Conservation (phyloP, 2,888 invertebrate species). For the Prionchulus punctatus region DNA sequence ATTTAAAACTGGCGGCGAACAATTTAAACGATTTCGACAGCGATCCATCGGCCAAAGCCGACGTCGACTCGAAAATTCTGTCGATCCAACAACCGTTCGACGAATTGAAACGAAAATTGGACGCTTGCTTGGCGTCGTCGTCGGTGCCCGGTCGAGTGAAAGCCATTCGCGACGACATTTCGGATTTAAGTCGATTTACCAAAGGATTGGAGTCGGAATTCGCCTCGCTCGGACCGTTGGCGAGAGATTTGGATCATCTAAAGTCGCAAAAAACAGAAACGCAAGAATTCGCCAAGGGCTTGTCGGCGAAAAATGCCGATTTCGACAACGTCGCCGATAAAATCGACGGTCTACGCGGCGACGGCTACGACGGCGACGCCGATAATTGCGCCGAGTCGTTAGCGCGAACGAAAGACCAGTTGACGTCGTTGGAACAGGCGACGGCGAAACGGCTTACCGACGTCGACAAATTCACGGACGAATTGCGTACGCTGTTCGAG, state of each 20-base stretch:
- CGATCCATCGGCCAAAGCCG: constrained; percentile 72
- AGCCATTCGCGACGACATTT: not conserved
- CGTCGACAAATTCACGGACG: constrained; percentile 22
- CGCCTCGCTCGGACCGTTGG: constrained; percentile 66
- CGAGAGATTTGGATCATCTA: constrained; percentile 67
- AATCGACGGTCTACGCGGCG: constrained; percentile 8
- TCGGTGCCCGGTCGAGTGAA: not conserved
- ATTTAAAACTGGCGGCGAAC: not conserved
- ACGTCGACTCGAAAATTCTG: constrained; percentile 70
- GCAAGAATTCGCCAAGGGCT: constrained; percentile 40
- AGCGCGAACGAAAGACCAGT: constrained; percentile 20
- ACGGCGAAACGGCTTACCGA: constrained; percentile 15
- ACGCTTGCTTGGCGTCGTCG: constrained; percentile 8
- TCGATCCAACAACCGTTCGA: constrained; percentile 72
- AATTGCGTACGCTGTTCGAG: constrained; percentile 23
- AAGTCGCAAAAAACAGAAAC: constrained; percentile 66
- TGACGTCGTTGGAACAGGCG: constrained; percentile 16
- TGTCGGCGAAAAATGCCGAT: constrained; percentile 58
- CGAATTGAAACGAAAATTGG: constrained; percentile 49
- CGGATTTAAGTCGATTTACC: constrained; percentile 59
- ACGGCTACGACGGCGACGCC: constrained; percentile 9
- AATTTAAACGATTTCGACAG: constrained; percentile 44
- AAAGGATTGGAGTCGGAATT: constrained; percentile 63
- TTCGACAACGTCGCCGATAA: constrained; percentile 57
- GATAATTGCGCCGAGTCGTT: constrained; percentile 1